Conservation (phyloP, 2,113 vertebrate genomes). For the Clarias gariepinus region DNA sequence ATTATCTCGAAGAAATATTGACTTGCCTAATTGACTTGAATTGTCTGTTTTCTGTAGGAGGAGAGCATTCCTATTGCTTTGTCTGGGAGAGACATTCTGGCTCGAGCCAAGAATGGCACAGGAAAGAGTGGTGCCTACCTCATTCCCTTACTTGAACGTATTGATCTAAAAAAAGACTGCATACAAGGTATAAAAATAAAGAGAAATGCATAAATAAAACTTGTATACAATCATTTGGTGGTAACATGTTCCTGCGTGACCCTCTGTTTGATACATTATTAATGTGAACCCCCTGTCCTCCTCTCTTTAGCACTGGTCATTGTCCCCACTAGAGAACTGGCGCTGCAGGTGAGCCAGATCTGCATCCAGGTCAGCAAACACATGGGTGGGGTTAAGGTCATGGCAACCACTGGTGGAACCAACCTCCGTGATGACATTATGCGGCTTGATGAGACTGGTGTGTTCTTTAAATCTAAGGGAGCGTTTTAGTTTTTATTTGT, state of each 20-base stretch:
- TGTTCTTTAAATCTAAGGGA: constrained; percentile 7
- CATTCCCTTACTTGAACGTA: constrained; percentile 99
- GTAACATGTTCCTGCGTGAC: not conserved
- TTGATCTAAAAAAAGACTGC: constrained; percentile 98
- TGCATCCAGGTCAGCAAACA: constrained; percentile 99
- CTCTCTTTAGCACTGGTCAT: constrained; percentile 87
- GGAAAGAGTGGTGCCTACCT: constrained; percentile 99
- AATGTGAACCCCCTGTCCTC: not conserved
- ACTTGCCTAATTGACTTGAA: not conserved
- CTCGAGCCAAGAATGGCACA: constrained; percentile 98
- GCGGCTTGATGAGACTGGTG: constrained; percentile 97
- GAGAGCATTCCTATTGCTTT: constrained; percentile 99
- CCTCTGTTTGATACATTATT: not conserved
- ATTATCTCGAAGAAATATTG: not conserved
- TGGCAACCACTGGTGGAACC: constrained; percentile 98
- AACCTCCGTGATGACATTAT: constrained; percentile 98
- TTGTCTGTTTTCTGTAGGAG: constrained; percentile 75
- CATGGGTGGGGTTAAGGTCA: constrained; percentile 99
- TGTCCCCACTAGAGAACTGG: constrained; percentile 98
- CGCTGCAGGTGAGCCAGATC: constrained; percentile 99
- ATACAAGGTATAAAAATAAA: constrained; percentile 85
- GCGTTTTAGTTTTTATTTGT: not conserved
- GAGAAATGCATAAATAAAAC: too few relatives aligned
- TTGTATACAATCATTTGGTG: not conserved
- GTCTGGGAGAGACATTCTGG: constrained; percentile 98